Percentiles rank a stretch among this genome's conserved stretches.
Evolutionary conservation across 2,888 invertebrate genomes (phyloP).

Genomic region (Drosophila longiperda): DNA sequence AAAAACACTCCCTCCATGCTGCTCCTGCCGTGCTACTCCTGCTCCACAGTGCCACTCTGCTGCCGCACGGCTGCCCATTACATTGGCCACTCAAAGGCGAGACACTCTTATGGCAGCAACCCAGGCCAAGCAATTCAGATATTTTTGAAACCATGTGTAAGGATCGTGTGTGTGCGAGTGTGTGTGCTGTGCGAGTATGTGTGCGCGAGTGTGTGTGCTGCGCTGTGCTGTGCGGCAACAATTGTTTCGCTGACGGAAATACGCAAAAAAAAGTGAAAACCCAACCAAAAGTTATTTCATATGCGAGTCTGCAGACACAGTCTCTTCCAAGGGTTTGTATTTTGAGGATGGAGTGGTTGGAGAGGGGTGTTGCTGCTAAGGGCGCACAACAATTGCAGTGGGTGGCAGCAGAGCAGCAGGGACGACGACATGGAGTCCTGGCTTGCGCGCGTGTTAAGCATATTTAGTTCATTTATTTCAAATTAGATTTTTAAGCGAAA

Average conservation of each 20-base stretch:
- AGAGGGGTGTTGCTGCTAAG: conserved; percentile 9
- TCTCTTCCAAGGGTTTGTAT: not conserved
- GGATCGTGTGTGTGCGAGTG: conserved; percentile 19
- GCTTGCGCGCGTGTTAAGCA: conserved; percentile 79
- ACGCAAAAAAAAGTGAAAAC: conserved; percentile 65
- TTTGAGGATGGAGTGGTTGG: not conserved
- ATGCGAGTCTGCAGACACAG: conserved; percentile 53
- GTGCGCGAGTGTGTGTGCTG: conserved; percentile 32
- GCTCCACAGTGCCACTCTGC: not conserved
- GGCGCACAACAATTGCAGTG: conserved; percentile 42
- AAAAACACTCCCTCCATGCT: not conserved
- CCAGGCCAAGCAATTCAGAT: conserved; percentile 46
- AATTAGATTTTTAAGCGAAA: conserved; percentile 80
- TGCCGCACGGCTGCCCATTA: conserved; percentile 23
- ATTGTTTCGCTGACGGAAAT: conserved; percentile 65
- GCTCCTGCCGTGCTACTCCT: not conserved
- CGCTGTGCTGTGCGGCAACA: conserved; percentile 60
- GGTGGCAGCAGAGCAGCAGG: conserved; percentile 6
- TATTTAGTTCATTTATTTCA: conserved; percentile 83
- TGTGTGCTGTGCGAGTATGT: conserved; percentile 44
- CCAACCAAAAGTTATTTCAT: conserved; percentile 76
- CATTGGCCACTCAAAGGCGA: conserved; percentile 55
- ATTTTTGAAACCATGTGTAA: conserved; percentile 39
- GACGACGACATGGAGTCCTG: not conserved
- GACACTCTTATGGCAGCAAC: conserved; percentile 49